These are phyloP conservation scores for Mythimna lalbum DNA, from an alignment of 2,888 invertebrate genomes.

Conservation along the genomic window DNA sequence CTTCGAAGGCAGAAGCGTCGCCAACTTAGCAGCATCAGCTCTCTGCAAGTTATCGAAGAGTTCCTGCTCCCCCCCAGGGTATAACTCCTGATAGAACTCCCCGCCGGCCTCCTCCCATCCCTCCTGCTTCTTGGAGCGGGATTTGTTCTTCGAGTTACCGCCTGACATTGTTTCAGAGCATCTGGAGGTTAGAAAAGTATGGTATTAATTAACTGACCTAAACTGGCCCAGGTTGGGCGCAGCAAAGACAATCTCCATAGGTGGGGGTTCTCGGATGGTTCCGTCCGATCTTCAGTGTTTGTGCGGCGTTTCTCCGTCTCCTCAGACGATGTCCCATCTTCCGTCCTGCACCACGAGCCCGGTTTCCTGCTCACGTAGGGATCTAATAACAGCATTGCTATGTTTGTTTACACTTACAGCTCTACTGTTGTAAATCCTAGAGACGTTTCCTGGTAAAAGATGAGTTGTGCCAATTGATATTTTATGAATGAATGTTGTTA, in stretches of 20 bases:
- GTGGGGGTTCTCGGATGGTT: no score
- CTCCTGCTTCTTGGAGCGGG: conserved; percentile 80
- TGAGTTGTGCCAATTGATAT: neutral
- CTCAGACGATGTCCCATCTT: no score
- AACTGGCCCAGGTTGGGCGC: no score
- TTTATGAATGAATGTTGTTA: conserved; percentile 17
- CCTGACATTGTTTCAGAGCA: conserved; percentile 84
- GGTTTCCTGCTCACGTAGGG: no score
- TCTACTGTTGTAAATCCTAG: neutral
- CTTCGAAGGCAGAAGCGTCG: conserved; percentile 95
- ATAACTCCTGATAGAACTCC: conserved; percentile 96
- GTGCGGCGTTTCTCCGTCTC: no score
- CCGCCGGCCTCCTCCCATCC: conserved; percentile 96
- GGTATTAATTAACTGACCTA: no score
- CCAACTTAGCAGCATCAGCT: conserved; percentile 93
- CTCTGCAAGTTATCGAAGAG: conserved; percentile 93
- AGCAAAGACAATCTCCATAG: no score
- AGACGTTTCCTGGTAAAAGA: conserved; percentile 8
- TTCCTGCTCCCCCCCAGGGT: conserved; percentile 92
- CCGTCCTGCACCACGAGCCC: no score
- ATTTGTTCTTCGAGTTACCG: conserved; percentile 84
- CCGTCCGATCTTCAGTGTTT: no score
- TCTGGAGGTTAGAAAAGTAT: conserved; percentile 39
- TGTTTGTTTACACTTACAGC: neutral
- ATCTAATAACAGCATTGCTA: no score